These are phyloP conservation scores for Crotophaga sulcirostris DNA, from an alignment of 2,113 vertebrate genomes.

Conservation along the genomic window DNA sequence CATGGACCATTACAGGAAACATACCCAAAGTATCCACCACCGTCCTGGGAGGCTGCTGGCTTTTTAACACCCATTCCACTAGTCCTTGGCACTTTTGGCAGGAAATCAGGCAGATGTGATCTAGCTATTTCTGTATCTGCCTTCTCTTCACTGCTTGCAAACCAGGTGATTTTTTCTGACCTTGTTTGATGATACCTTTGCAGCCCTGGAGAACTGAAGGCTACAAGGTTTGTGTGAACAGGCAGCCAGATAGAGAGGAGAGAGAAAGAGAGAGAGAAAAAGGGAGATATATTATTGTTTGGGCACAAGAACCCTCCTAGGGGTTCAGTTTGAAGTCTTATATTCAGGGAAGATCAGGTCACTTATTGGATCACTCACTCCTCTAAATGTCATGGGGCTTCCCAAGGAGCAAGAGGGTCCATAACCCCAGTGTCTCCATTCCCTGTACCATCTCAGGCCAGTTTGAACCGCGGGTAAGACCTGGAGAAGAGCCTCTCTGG, in stretches of 20 bases:
- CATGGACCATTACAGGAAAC: neutral
- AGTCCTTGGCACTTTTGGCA: neutral
- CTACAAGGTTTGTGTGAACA: neutral
- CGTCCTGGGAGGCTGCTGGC: neutral
- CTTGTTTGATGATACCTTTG: neutral
- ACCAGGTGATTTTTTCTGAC: neutral
- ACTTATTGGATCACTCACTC: neutral
- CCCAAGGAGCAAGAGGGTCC: neutral
- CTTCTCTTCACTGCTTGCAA: neutral
- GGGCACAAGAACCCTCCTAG: neutral
- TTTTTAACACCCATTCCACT: neutral
- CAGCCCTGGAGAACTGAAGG: neutral
- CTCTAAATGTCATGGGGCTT: neutral
- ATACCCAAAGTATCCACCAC: neutral
- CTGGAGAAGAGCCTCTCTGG: neutral
- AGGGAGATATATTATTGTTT: neutral
- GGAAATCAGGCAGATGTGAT: neutral
- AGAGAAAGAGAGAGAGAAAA: neutral
- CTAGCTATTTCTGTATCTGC: neutral
- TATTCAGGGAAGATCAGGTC: neutral
- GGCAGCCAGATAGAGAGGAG: neutral
- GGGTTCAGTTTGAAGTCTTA: neutral
- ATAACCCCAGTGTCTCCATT: neutral
- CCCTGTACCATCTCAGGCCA: neutral
- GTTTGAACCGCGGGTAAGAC: neutral